A percentile compares a stretch with the other conserved stretches of the same genome.
These are phyloP conservation scores for Copidosoma floridanum DNA, from an alignment of 1,140 invertebrate species.

Conservation along the genomic window DNA sequence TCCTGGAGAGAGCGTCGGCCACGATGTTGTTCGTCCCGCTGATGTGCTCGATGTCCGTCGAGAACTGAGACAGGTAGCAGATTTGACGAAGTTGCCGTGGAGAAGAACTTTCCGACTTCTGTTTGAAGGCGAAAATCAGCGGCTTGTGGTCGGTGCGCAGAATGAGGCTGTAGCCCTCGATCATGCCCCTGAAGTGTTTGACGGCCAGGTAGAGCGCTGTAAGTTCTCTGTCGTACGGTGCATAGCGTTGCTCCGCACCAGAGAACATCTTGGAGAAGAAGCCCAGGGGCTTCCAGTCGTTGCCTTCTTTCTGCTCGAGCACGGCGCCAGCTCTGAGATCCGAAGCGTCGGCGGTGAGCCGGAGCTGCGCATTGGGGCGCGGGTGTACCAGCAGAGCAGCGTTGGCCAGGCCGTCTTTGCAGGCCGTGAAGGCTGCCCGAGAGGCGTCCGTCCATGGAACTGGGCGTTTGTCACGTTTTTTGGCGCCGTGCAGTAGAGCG, in stretches of 20 bases:
- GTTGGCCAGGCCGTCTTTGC: conserved; percentile 37
- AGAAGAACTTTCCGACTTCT: conserved; percentile 37
- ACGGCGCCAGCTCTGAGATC: conserved; percentile 26
- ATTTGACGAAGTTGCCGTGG: conserved; percentile 38
- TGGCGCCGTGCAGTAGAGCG: not conserved
- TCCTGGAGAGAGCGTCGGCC: conserved; percentile 29
- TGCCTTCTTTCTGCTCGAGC: conserved; percentile 31
- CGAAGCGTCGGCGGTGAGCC: too few relatives aligned
- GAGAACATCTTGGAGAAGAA: conserved; percentile 48
- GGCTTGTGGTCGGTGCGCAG: conserved; percentile 53
- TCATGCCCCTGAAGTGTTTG: conserved; percentile 39
- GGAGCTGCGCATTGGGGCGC: too few relatives aligned
- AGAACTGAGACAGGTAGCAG: conserved; percentile 44
- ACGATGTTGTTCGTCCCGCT: conserved; percentile 33
- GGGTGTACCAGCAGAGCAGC: conserved; percentile 28
- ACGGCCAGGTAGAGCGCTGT: conserved; percentile 40
- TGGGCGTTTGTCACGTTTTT: not conserved
- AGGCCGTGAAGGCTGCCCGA: conserved; percentile 26
- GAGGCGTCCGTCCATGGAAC: conserved; percentile 16
- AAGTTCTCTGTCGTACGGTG: conserved; percentile 49
- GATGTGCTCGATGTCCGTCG: conserved; percentile 41
- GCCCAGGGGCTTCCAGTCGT: conserved; percentile 40
- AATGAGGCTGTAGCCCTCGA: conserved; percentile 37
- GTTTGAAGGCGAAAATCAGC: conserved; percentile 38
- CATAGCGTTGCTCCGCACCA: conserved; percentile 36